These are phyloP conservation scores for Drosophila prosaltans DNA, from an alignment of 1,140 invertebrate genomes.

Conservation along the genomic window DNA sequence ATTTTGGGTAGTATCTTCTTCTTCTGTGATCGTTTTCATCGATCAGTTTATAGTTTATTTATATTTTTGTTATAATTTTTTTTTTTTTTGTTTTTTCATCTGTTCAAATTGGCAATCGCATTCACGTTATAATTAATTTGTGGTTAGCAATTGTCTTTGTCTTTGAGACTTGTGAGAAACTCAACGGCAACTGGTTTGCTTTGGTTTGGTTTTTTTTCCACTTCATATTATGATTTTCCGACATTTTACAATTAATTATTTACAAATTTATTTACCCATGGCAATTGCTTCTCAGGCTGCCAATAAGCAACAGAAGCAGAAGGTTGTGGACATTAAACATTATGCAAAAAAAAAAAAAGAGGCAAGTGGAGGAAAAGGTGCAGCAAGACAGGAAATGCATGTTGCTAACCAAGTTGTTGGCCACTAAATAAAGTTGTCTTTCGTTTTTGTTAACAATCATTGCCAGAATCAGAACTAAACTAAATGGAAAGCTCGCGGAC, in stretches of 20 bases:
- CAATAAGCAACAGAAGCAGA: slow-evolving; percentile 18
- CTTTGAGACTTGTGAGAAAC: slow-evolving; percentile 17
- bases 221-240: not conserved
- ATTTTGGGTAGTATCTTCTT: too few species aligned
- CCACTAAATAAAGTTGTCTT: slow-evolving; percentile 42
- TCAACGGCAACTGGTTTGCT: slow-evolving; percentile 10
- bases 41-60: too few species aligned
- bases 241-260: slow-evolving; percentile 31
- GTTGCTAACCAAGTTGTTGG: slow-evolving; percentile 16
- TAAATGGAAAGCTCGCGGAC: not conserved
- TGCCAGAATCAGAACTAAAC: not conserved
- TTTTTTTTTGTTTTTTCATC: slow-evolving; percentile 8
- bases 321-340: slow-evolving; percentile 10
- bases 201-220: not conserved
- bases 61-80: slow-evolving; percentile 20
- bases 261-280: slow-evolving; percentile 32
- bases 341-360: not conserved
- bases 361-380: slow-evolving; percentile 21
- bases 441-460: slow-evolving; percentile 22
- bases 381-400: slow-evolving; percentile 21
- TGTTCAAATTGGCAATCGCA: slow-evolving; percentile 27
- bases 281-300: slow-evolving; percentile 42
- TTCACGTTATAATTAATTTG: slow-evolving; percentile 32
- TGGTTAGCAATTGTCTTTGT: slow-evolving; percentile 17
- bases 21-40: too few species aligned